Conservation (phyloP, 92 coral and sea anemone species). For the Paragorgia papillata region DNA sequence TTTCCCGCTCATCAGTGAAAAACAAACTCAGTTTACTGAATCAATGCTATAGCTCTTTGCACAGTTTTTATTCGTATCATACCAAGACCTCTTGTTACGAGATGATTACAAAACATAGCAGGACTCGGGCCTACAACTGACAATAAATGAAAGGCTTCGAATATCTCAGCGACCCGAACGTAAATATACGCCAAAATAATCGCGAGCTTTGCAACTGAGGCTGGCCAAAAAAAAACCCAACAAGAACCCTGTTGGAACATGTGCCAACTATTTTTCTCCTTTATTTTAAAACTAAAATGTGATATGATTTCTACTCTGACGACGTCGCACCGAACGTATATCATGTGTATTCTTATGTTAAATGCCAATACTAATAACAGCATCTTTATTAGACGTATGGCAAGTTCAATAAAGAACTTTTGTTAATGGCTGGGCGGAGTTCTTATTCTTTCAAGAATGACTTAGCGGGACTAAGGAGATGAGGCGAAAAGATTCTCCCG, state of each 20-base stretch:
- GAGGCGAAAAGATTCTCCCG: constrained; percentile 25
- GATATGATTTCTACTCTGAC: too few relatives aligned
- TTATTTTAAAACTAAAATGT: too few relatives aligned
- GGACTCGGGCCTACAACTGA: constrained; percentile 32
- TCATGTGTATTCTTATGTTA: constrained; percentile 8
- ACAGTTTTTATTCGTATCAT: constrained; percentile 28
- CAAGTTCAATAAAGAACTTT: constrained; percentile 32
- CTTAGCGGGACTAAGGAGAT: constrained; percentile 48
- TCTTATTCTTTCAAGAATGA: constrained; percentile 34
- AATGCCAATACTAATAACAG: constrained; percentile 32
- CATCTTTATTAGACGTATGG: constrained; percentile 26
- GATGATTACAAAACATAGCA: constrained; percentile 40
- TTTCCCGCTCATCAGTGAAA: not conserved
- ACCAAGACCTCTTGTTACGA: constrained; percentile 34
- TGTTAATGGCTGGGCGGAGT: constrained; percentile 51
- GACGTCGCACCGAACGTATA: too few relatives aligned
- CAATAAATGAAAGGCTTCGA: constrained; percentile 30
- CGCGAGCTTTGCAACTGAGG: not conserved
- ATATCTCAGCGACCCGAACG: constrained; percentile 12
- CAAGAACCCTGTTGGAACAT: not conserved
- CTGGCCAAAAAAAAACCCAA: not conserved
- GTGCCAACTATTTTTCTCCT: too few relatives aligned
- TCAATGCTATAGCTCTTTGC: not conserved
- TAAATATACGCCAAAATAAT: constrained; percentile 25
- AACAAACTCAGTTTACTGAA: not conserved